phyloP scores from a whole-genome alignment of 2,888 invertebrate genomes.

The Tipula helvola region DNA sequence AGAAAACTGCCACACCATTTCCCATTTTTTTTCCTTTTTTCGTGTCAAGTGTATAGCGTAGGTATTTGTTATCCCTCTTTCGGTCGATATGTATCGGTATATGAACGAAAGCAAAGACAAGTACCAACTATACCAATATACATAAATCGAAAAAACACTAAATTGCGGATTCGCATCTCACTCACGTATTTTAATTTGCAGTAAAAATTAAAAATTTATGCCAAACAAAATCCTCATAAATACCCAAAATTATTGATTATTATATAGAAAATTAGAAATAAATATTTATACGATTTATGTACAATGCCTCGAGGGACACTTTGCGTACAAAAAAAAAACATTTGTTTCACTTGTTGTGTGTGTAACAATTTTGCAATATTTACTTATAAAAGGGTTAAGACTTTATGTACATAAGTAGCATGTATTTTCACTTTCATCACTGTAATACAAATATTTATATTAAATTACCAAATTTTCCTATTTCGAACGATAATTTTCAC shows the following conservation, averaged over 20 bases:
- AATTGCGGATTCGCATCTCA: background rate
- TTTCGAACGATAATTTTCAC: background rate
- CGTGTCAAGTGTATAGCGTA: background rate
- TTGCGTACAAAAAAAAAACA: background rate
- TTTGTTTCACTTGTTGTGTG: background rate
- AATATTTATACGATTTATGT: background rate
- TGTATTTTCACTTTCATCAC: background rate
- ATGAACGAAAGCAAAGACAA: no score
- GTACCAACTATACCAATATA: no score
- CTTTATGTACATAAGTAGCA: background rate
- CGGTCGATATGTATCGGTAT: background rate
- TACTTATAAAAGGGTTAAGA: background rate
- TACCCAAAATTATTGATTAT: background rate
- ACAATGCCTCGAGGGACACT: background rate
- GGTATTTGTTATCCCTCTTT: background rate
- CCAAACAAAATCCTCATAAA: background rate
- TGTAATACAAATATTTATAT: background rate
- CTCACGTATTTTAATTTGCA: constrained; percentile 5
- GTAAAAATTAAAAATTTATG: constrained; percentile 8
- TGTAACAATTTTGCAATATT: background rate
- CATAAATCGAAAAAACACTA: background rate
- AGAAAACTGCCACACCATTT: background rate
- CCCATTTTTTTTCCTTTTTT: background rate
- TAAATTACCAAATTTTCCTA: background rate
- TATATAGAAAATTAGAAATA: no score